A percentile compares a stretch with the other conserved stretches of the same genome.
These are phyloP conservation scores for Tenodera sinensis DNA, from an alignment of 2,888 invertebrate species.

Conservation along the genomic window DNA sequence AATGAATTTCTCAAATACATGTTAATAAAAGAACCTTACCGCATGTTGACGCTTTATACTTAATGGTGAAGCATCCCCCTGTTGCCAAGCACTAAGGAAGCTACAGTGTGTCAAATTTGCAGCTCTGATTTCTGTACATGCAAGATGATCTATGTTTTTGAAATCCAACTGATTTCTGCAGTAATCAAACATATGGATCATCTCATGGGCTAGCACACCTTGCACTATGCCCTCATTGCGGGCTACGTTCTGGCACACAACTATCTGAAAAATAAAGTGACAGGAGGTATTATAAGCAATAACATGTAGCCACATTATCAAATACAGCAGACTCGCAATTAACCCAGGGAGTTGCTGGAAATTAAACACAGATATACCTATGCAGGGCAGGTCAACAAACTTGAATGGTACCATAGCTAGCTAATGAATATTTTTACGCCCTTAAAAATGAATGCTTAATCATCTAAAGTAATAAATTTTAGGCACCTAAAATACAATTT, in stretches of 20 bases:
- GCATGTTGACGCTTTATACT: slow-evolving; percentile 73
- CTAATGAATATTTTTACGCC: too few species aligned
- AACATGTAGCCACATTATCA: not conserved
- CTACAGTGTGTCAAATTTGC: slow-evolving; percentile 93
- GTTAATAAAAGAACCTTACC: slow-evolving; percentile 47
- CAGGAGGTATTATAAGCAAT: too few species aligned
- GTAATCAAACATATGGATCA: slow-evolving; percentile 95
- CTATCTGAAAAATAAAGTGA: slow-evolving; percentile 55
- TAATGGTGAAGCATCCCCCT: slow-evolving; percentile 70
- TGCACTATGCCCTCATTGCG: slow-evolving; percentile 65
- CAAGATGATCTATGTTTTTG: slow-evolving; percentile 84
- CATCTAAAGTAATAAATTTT: too few species aligned
- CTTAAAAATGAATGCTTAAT: too few species aligned
- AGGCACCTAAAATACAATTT: too few species aligned
- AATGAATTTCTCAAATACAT: not conserved
- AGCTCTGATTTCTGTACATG: slow-evolving; percentile 92
- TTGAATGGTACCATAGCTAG: too few species aligned
- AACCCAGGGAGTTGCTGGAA: too few species aligned
- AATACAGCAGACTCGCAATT: too few species aligned
- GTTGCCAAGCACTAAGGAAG: slow-evolving; percentile 72
- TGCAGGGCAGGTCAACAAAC: too few species aligned
- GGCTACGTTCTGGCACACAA: slow-evolving; percentile 86
- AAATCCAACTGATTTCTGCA: slow-evolving; percentile 87
- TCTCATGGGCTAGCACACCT: slow-evolving; percentile 83
- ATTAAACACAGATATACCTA: too few species aligned